A percentile compares a stretch with the other conserved stretches of the same genome.
These are phyloP conservation scores for Trypoxylus dichotomus DNA, from an alignment of 1,140 invertebrate species.

Conservation along the genomic window DNA sequence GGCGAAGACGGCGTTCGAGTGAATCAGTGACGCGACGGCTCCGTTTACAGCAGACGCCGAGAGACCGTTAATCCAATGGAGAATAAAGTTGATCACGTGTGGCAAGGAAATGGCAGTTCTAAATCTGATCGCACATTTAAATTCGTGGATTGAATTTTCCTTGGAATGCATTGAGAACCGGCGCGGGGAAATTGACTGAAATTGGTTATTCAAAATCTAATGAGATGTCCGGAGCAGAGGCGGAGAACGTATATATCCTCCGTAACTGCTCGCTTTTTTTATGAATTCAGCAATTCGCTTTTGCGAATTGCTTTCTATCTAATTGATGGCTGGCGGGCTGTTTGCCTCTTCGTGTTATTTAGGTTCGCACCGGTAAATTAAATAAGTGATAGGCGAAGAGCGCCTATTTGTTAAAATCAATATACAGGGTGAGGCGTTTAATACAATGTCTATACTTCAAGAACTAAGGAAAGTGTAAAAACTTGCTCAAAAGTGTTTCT, in stretches of 20 bases:
- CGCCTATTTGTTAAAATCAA: too few relatives aligned
- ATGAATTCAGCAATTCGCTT: slow-evolving; percentile 15
- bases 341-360: neutral
- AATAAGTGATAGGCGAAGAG: too few relatives aligned
- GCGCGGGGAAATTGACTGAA: slow-evolving; percentile 39
- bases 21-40: neutral
- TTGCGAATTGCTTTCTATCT: neutral
- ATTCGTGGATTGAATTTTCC: slow-evolving; percentile 42
- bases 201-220: slow-evolving; percentile 40
- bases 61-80: neutral
- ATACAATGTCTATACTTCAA: too few relatives aligned
- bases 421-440: too few relatives aligned
- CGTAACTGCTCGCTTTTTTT: slow-evolving; percentile 14
- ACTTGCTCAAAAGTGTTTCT: too few relatives aligned
- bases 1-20: neutral
- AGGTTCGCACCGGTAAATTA: neutral
- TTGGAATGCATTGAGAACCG: slow-evolving; percentile 36
- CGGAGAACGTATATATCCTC: slow-evolving; percentile 16
- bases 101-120: slow-evolving; percentile 40
- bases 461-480: too few relatives aligned
- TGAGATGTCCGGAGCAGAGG: slow-evolving; percentile 42
- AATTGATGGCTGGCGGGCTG: neutral
- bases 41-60: neutral
- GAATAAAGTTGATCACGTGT: slow-evolving; percentile 33
- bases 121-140: slow-evolving; percentile 45